Percentiles rank a stretch among this genome's conserved stretches.
Evolutionary conservation across 2,888 invertebrate species (phyloP).

Genomic region (Thalpophila matura): DNA sequence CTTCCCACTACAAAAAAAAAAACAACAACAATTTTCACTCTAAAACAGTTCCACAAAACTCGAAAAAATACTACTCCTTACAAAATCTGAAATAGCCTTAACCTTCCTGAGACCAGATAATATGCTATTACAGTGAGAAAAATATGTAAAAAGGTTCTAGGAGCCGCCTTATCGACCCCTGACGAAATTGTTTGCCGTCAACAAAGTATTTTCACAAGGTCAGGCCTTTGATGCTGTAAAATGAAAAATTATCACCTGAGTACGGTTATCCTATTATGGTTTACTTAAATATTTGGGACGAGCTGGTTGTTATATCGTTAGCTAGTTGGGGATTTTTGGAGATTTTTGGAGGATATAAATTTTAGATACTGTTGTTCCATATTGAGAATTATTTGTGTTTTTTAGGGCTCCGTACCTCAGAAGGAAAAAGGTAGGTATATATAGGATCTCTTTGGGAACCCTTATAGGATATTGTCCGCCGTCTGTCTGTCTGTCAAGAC

Average conservation of each 20-base stretch:
- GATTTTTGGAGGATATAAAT: not conserved
- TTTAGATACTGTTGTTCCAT: not conserved
- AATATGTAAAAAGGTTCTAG: constrained; percentile 37
- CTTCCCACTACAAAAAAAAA: constrained; percentile 18
- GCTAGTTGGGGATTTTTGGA: not conserved
- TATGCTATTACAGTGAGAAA: constrained; percentile 33
- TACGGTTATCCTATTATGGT: constrained; percentile 25
- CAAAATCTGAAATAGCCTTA: constrained; percentile 29
- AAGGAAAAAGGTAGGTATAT: no score
- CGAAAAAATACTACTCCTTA: constrained; percentile 33
- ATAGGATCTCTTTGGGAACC: no score
- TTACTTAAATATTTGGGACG: constrained; percentile 7
- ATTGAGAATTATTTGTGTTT: not conserved
- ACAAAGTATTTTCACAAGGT: constrained; percentile 53
- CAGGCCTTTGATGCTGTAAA: constrained; percentile 41
- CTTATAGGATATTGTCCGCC: no score
- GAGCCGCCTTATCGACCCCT: constrained; percentile 40
- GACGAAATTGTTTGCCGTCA: constrained; percentile 60
- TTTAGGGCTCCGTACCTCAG: no score
- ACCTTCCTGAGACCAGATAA: constrained; percentile 42
- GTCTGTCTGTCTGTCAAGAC: no score
- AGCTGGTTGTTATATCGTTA: constrained; percentile 1
- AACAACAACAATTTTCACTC: constrained; percentile 14
- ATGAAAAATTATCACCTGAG: constrained; percentile 54
- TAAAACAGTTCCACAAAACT: constrained; percentile 36